phyloP scores from a whole-genome alignment of 2,797 vertebrate genomes.

The Chelidonichthys spinosus region DNA sequence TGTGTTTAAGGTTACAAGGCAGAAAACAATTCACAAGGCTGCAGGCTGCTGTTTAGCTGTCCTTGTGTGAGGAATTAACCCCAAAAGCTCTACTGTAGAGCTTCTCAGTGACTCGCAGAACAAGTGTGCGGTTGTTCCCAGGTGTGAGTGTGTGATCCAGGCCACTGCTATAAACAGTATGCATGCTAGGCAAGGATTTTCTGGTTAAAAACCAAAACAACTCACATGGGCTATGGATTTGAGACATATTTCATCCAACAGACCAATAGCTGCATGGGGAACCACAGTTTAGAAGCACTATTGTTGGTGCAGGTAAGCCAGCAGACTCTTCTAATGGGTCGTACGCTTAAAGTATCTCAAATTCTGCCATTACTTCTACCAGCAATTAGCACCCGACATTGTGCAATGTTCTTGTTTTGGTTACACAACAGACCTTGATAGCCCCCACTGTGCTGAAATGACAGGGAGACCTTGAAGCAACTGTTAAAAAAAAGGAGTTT shows the following conservation, averaged over 20 bases:
- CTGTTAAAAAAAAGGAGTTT: constrained; percentile 21
- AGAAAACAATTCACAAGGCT: constrained; percentile 4
- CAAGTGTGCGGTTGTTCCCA: constrained; percentile 21
- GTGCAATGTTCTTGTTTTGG: constrained; percentile 15
- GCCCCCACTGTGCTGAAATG: not conserved
- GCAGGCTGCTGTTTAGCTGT: constrained; percentile 10
- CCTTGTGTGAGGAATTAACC: constrained; percentile 41
- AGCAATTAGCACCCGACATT: constrained; percentile 38
- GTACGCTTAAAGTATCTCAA: not conserved
- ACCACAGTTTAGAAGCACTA: constrained; percentile 9
- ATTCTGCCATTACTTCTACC: constrained; percentile 17
- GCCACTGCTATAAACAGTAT: constrained; percentile 41
- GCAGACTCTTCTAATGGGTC: not conserved
- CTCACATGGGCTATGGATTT: constrained; percentile 19
- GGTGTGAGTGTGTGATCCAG: constrained; percentile 45
- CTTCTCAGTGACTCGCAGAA: constrained; percentile 13
- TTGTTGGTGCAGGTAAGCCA: not conserved
- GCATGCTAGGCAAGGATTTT: constrained; percentile 37
- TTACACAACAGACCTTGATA: constrained; percentile 8
- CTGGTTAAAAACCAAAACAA: constrained; percentile 4
- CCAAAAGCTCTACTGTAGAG: constrained; percentile 9
- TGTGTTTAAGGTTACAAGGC: not conserved
- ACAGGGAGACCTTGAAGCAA: constrained; percentile 42
- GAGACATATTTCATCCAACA: constrained; percentile 7
- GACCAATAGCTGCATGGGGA: not conserved